Conservation (phyloP, 2,113 vertebrate genomes). For the Cathartes aura region DNA sequence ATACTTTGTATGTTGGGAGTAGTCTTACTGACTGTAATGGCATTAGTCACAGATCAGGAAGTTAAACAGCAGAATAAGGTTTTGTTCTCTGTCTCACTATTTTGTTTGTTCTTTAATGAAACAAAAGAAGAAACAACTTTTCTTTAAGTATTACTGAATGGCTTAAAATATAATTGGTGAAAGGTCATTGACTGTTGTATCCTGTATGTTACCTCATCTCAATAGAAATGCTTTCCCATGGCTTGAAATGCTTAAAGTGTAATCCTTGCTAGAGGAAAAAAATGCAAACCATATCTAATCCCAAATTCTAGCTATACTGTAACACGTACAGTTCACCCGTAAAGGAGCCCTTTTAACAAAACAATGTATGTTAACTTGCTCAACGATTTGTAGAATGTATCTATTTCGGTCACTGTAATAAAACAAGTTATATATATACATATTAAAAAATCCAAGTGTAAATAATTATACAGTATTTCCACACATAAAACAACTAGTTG, state of each 20-base stretch:
- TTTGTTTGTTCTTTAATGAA: not conserved
- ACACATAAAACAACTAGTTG: conserved; percentile 22
- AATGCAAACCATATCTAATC: conserved; percentile 13
- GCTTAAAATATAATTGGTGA: not conserved
- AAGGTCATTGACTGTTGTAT: not conserved
- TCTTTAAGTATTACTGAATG: not conserved
- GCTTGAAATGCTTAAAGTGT: conserved; percentile 12
- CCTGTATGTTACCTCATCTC: not conserved
- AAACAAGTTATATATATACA: not conserved
- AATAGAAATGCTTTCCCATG: not conserved
- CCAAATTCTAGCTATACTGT: conserved; percentile 24
- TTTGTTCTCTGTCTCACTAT: not conserved
- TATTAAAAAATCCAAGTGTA: conserved; percentile 22
- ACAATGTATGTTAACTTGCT: not conserved
- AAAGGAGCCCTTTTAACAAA: conserved; percentile 75
- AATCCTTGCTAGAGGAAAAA: not conserved
- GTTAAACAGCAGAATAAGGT: not conserved
- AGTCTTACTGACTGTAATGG: not conserved
- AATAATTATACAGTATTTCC: conserved; percentile 21
- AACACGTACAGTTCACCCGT: not conserved
- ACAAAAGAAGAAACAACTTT: not conserved
- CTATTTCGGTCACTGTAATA: not conserved
- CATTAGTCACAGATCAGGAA: not conserved
- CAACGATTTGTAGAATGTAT: not conserved
- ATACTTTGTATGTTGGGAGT: not conserved